These are phyloP conservation scores for Macrophya annulata DNA, from an alignment of 2,888 invertebrate species.

Conservation along the genomic window DNA sequence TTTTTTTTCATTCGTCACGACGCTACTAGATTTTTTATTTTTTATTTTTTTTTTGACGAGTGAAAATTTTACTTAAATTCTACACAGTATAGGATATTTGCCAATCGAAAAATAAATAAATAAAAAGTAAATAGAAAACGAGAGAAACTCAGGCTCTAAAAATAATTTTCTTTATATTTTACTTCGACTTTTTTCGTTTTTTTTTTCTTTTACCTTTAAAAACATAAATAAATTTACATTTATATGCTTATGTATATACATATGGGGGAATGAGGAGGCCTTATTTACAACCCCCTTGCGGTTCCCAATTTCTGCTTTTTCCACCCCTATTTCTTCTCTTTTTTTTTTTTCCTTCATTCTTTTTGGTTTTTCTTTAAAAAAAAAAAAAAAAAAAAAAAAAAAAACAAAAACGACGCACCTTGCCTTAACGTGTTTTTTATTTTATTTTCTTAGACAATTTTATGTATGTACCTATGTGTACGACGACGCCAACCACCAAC, in stretches of 20 bases:
- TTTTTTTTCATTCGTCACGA: neutral
- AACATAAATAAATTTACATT: neutral
- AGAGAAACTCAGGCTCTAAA: neutral
- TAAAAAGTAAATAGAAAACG: neutral
- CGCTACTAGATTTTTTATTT: neutral
- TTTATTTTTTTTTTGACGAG: neutral
- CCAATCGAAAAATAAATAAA: too few species aligned
- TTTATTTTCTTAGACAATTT: neutral
- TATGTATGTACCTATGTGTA: neutral
- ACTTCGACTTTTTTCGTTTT: neutral
- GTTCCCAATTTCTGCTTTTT: slow-evolving; percentile 12
- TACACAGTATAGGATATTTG: slow-evolving; percentile 24
- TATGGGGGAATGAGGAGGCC: neutral
- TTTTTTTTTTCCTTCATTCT: neutral
- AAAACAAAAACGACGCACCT: neutral
- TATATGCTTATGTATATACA: neutral
- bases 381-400: too few species aligned
- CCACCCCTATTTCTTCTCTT: neutral
- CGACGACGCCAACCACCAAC: neutral
- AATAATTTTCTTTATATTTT: neutral
- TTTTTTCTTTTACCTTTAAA: neutral
- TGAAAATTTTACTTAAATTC: slow-evolving; percentile 19
- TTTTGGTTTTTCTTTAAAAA: neutral
- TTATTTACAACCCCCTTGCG: slow-evolving; percentile 37
- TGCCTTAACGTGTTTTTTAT: neutral